phyloP scores from a whole-genome alignment of 2,888 invertebrate species.

The Lasius platythorax region DNA sequence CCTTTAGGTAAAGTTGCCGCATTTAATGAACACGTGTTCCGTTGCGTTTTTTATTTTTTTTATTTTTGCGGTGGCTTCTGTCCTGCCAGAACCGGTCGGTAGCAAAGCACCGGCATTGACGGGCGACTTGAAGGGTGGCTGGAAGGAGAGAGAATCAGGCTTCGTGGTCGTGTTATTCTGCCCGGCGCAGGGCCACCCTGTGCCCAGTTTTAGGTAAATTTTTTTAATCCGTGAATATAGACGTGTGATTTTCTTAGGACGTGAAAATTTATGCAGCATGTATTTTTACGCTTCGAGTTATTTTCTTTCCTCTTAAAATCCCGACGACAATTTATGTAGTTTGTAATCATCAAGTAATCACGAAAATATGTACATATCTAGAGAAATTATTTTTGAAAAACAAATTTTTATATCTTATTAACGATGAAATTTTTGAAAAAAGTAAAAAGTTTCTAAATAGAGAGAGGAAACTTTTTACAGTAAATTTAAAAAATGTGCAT shows the following conservation, averaged over 20 bases:
- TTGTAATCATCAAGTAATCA: not conserved
- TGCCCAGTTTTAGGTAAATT: conserved; percentile 90
- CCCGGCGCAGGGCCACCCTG: conserved; percentile 91
- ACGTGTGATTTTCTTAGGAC: not conserved
- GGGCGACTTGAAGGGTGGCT: conserved; percentile 87
- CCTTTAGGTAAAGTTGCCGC: conserved; percentile 87
- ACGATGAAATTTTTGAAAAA: not conserved
- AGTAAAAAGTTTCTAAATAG: not conserved
- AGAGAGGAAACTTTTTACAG: not conserved
- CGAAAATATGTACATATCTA: not conserved
- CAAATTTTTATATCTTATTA: not conserved
- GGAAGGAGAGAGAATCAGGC: conserved; percentile 69
- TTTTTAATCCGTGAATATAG: not conserved
- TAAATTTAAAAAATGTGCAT: not conserved
- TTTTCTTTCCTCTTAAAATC: not conserved
- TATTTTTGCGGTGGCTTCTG: conserved; percentile 29
- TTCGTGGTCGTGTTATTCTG: conserved; percentile 88
- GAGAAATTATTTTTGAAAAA: not conserved
- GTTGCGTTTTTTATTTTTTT: not conserved
- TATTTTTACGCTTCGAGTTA: not conserved
- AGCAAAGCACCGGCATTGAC: conserved; percentile 87
- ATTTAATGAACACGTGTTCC: conserved; percentile 35
- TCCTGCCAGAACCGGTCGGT: conserved; percentile 87
- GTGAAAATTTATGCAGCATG: not conserved
- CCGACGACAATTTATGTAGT: not conserved